These are phyloP conservation scores for Trachemys scripta DNA, from an alignment of 2,113 vertebrate genomes.

Conservation along the genomic window DNA sequence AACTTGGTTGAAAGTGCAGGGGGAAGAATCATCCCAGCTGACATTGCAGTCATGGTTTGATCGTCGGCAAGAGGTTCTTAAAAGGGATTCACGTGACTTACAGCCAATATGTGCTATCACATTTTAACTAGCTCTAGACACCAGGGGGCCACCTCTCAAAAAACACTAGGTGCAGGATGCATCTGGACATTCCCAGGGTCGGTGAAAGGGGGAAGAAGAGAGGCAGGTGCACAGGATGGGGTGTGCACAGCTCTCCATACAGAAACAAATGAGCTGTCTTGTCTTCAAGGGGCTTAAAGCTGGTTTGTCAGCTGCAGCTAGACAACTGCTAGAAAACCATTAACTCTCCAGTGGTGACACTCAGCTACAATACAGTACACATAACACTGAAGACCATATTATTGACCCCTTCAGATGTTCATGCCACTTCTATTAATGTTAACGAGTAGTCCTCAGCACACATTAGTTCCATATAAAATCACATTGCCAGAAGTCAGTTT, in stretches of 20 bases:
- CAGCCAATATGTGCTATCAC: neutral
- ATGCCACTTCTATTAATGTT: neutral
- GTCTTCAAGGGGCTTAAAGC: neutral
- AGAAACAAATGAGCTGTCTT: neutral
- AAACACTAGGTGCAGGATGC: neutral
- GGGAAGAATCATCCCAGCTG: neutral
- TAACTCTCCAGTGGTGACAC: neutral
- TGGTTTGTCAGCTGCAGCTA: neutral
- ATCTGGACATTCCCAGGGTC: neutral
- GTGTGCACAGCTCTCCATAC: neutral
- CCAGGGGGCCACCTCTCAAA: neutral
- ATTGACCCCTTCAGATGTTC: neutral
- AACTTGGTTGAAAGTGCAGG: neutral
- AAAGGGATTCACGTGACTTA: neutral
- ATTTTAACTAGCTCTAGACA: neutral
- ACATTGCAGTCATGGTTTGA: neutral
- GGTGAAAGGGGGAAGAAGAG: neutral
- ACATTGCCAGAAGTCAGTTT: neutral
- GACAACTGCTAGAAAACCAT: neutral
- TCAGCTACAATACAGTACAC: neutral
- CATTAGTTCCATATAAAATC: neutral
- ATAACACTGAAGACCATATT: neutral
- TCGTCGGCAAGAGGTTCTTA: neutral
- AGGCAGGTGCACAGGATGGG: neutral
- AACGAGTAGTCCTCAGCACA: neutral